Percentiles rank a stretch among this genome's conserved stretches.
phyloP scores from a whole-genome alignment of 2,113 vertebrate species.

The Thunnus maccoyii region DNA sequence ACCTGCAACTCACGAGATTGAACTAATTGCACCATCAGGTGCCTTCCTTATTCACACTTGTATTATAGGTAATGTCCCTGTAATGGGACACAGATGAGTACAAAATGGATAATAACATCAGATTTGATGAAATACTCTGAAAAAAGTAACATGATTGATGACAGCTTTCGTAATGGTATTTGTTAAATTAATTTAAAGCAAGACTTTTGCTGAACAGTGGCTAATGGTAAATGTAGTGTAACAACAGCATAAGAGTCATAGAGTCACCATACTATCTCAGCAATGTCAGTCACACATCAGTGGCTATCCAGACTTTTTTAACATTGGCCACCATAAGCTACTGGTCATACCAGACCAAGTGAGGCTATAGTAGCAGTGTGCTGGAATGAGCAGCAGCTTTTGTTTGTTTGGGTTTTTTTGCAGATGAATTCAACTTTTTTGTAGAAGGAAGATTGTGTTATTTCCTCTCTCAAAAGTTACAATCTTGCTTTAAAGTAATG shows the following conservation, averaged over 20 bases:
- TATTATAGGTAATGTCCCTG: not conserved
- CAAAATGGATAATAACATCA: not conserved
- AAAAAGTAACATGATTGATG: not conserved
- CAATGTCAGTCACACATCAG: not conserved
- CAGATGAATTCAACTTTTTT: too few relatives aligned
- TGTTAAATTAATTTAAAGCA: not conserved
- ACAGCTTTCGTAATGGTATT: not conserved
- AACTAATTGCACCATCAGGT: constrained; percentile 52
- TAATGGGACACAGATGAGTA: constrained; percentile 17
- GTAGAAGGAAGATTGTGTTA: too few relatives aligned
- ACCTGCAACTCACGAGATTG: constrained; percentile 42
- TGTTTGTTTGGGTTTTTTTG: too few relatives aligned
- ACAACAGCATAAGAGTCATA: not conserved
- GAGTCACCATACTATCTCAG: too few relatives aligned
- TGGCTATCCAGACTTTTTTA: too few relatives aligned
- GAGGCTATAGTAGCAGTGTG: too few relatives aligned
- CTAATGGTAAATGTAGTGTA: not conserved
- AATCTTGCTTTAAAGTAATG: too few relatives aligned
- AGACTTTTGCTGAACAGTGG: not conserved
- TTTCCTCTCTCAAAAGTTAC: too few relatives aligned
- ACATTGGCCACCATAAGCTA: too few relatives aligned
- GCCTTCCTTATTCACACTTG: constrained; percentile 8
- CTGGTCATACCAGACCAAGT: too few relatives aligned
- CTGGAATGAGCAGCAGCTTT: too few relatives aligned
- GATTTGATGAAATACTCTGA: not conserved